Base-by-base conservation (phyloP, 1,140 invertebrate genomes). In the Macrobrachium nipponense region DNA sequence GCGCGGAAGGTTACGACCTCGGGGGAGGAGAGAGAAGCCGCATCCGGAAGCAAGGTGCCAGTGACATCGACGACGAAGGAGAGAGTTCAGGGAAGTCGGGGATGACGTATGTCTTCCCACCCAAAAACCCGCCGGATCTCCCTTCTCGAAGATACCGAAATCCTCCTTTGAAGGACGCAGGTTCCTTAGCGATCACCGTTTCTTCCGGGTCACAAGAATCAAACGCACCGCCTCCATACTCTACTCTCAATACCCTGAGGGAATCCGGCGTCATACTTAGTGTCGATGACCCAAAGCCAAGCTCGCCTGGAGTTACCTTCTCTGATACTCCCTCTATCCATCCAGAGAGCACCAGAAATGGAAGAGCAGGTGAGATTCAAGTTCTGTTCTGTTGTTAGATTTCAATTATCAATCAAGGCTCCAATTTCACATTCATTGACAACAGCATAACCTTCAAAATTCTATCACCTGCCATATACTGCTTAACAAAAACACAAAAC, bases 261-360 rank as follows among this genome's bases (percentile, higher is more conserved):
- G 78, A 66, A 27, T 66, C 83, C 0, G 77, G 77, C 51, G 80
- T 80, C 58, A 68, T 86, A 20, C 17, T 86, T 44, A 70, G 85
- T 10, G 80, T 87, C 18, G 85, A 87, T 11, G 85, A 87, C 0
- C 85, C 85, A 44, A 87, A 87, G 62, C 60, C 85, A 11, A 87
- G 79, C 44, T 87, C 85, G 7, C 85, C 85, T 17, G 85, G 85
- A 36, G 85, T 87, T 18, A 87, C 85, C 4, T 87, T 87, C 43
- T 87, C 79, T 4, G 85, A 87, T 61, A 87, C 85, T 17, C 79
- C 85, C 10, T 87, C 85, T 72, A 81, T 87, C 70, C 70, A 76
- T 15, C 72, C 79, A 12, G 85, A 87, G 17, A 77, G 72, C 64
- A 76, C 85, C 5, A 87, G 80, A 64, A 87, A 87, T 44, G 85